Evolutionary conservation across 2,113 vertebrate species (phyloP).

Genomic region (Pseudorhombus dupliciocellatus): DNA sequence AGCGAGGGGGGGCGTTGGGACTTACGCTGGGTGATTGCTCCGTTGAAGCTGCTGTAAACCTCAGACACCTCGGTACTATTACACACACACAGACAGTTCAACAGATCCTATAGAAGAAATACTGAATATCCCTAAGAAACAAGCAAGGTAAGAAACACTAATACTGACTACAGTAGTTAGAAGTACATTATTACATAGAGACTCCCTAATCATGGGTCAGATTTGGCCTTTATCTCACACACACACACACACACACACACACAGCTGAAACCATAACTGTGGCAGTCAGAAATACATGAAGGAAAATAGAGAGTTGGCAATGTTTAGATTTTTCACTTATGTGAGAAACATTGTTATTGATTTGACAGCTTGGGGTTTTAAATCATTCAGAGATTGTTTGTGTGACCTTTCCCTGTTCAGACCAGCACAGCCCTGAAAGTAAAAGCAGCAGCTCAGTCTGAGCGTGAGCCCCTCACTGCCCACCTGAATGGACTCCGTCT

Average conservation of each 20-base stretch:
- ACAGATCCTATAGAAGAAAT: too few relatives aligned
- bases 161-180: too few relatives aligned
- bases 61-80: too few relatives aligned
- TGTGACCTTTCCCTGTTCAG: neutral
- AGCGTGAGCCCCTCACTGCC: neutral
- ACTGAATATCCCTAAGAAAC: too few relatives aligned
- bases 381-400: neutral
- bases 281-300: neutral
- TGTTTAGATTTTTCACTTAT: neutral
- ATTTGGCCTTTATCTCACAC: neutral
- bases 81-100: too few relatives aligned
- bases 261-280: neutral
- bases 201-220: neutral
- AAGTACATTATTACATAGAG: neutral
- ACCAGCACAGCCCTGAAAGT: neutral
- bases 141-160: too few relatives aligned
- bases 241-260: neutral
- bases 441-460: neutral
- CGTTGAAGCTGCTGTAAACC: too few relatives aligned
- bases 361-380: constrained; percentile 3
- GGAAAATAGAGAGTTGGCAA: neutral
- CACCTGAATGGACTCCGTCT: too few relatives aligned
- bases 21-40: too few relatives aligned
- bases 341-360: constrained; percentile 4
- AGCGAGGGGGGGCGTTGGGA: too few relatives aligned